phyloP scores from a whole-genome alignment of 2,797 vertebrate genomes.

The Lagorchestes hirsutus region DNA sequence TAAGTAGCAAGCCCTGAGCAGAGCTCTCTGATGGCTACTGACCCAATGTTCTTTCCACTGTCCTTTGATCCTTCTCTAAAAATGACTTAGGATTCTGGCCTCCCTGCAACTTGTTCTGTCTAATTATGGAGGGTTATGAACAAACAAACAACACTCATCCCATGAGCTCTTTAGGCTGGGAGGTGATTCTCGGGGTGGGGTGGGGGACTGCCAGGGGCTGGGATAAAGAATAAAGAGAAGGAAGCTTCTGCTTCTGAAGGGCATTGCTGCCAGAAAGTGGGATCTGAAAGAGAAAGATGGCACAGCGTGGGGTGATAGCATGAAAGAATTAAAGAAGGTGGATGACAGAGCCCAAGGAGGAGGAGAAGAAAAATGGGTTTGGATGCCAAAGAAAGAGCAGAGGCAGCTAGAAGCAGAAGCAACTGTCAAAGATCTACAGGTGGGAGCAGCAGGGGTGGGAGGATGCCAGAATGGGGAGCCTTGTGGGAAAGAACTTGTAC shows the following conservation, averaged over 20 bases:
- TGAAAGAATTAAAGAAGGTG: not conserved
- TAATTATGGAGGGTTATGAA: not conserved
- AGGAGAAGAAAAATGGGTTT: not conserved
- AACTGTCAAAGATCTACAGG: not conserved
- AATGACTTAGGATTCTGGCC: not conserved
- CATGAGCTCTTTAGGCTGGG: not conserved
- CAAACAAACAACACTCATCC: not conserved
- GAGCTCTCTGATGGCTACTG: not conserved
- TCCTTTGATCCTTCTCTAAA: not conserved
- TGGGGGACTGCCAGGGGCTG: slow-evolving; percentile 3
- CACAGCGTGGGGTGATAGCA: not conserved
- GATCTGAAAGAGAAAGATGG: not conserved
- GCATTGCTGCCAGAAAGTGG: slow-evolving; percentile 33
- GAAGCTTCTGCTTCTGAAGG: slow-evolving; percentile 14
- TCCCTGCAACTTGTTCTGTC: not conserved
- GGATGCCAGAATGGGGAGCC: not conserved
- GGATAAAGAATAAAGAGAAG: slow-evolving; percentile 24
- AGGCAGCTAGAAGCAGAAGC: not conserved
- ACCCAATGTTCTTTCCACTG: not conserved
- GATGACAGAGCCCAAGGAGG: slow-evolving; percentile 4
- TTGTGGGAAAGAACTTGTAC: not conserved
- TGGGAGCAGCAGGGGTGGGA: not conserved
- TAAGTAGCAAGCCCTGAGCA: not conserved
- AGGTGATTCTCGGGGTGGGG: not conserved
- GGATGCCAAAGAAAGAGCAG: not conserved